These are phyloP conservation scores for Ochotona curzoniae DNA, from an alignment of 2,113 vertebrate species.

Conservation along the genomic window DNA sequence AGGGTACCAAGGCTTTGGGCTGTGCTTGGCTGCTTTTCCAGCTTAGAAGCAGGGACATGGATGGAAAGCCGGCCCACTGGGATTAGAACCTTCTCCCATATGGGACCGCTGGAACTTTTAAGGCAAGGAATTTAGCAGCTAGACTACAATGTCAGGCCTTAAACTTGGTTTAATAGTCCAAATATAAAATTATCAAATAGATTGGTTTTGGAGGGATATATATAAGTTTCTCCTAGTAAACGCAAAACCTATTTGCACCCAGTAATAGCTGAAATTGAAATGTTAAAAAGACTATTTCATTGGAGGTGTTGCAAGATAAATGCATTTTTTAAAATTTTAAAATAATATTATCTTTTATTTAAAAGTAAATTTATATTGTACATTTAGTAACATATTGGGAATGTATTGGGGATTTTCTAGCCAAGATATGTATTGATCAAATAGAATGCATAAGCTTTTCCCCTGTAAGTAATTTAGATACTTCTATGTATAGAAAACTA, in stretches of 20 bases:
- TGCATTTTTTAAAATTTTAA: conserved; percentile 17
- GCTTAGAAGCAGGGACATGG: too few species aligned
- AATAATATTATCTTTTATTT: conserved; percentile 4
- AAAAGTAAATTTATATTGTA: neutral
- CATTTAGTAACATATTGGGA: neutral
- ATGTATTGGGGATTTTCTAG: conserved; percentile 7
- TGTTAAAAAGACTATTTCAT: neutral
- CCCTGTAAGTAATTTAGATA: neutral
- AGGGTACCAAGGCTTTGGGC: too few species aligned
- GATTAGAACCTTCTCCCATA: too few species aligned
- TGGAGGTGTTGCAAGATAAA: neutral
- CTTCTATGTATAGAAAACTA: neutral
- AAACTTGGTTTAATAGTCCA: neutral
- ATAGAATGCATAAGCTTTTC: neutral
- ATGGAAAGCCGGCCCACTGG: too few species aligned
- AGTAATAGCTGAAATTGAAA: neutral
- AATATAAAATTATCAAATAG: neutral
- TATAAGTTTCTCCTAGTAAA: neutral
- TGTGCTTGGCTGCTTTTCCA: too few species aligned
- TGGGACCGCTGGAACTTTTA: too few species aligned
- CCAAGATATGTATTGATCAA: conserved; percentile 26
- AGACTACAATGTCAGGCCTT: neutral
- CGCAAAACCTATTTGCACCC: neutral
- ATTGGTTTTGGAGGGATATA: neutral
- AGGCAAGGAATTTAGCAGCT: too few species aligned